phyloP scores from a whole-genome alignment of 2,113 vertebrate species.

The Leptodactylus fuscus region DNA sequence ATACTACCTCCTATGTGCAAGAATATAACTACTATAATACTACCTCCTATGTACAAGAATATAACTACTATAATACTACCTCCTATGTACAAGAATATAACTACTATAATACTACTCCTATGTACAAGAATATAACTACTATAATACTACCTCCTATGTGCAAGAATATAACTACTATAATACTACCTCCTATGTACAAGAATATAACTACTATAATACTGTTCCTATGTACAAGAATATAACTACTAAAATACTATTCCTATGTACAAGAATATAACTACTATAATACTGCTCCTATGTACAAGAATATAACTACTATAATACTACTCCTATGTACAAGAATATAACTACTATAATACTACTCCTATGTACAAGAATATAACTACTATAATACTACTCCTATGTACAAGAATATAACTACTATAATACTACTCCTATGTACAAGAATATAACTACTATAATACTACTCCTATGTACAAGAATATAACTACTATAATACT shows the following conservation, averaged over 20 bases:
- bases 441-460: too few species aligned
- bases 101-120: too few species aligned
- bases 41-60: background rate
- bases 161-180: too few species aligned
- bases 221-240: too few species aligned
- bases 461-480: background rate
- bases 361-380: background rate
- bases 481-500: background rate
- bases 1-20: conserved; percentile 5
- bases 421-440: too few species aligned
- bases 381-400: background rate
- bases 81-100: too few species aligned
- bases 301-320: background rate
- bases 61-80: too few species aligned
- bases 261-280: background rate
- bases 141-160: too few species aligned
- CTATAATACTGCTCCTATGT: background rate
- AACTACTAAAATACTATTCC: background rate
- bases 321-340: background rate
- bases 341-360: conserved; percentile 18
- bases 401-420: too few species aligned
- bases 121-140: too few species aligned
- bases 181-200: too few species aligned
- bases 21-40: conserved; percentile 17
- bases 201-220: too few species aligned